Conservation (phyloP, 2,113 vertebrate species). For the Perca flavescens region DNA sequence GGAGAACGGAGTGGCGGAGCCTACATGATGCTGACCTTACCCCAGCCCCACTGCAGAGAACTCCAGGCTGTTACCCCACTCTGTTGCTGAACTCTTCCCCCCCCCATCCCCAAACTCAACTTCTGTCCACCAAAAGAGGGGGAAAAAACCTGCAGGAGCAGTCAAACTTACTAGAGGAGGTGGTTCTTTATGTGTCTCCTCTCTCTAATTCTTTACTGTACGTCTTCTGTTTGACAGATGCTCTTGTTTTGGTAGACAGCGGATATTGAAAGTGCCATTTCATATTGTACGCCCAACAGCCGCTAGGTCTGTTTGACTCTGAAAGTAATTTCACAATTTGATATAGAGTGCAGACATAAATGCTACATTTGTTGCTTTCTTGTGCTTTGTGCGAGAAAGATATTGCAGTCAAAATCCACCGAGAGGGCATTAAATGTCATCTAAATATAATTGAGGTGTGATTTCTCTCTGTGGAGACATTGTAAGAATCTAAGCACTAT, state of each 20-base stretch:
- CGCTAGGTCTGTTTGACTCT: slow-evolving; percentile 57
- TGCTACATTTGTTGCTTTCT: slow-evolving; percentile 63
- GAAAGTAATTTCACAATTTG: slow-evolving; percentile 59
- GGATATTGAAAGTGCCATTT: slow-evolving; percentile 62
- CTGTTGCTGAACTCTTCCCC: slow-evolving; percentile 52
- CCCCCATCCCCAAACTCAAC: slow-evolving; percentile 41
- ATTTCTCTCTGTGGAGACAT: slow-evolving; percentile 64
- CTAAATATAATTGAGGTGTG: slow-evolving; percentile 70
- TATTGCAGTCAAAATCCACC: slow-evolving; percentile 56
- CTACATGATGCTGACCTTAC: slow-evolving; percentile 69
- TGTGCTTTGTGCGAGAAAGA: slow-evolving; percentile 54
- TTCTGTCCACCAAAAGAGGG: slow-evolving; percentile 40
- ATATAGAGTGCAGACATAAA: slow-evolving; percentile 52
- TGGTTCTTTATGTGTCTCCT: slow-evolving; percentile 18
- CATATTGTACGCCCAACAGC: slow-evolving; percentile 49
- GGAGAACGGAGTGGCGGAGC: slow-evolving; percentile 67
- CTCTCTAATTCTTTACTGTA: slow-evolving; percentile 34
- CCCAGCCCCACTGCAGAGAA: slow-evolving; percentile 62
- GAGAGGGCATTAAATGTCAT: slow-evolving; percentile 73
- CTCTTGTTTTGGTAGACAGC: slow-evolving; percentile 53
- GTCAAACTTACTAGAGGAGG: slow-evolving; percentile 26
- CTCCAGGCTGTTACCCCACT: slow-evolving; percentile 62
- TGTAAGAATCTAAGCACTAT: slow-evolving; percentile 52
- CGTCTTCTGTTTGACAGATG: slow-evolving; percentile 62
- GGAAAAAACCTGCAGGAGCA: slow-evolving; percentile 15